Conservation (phyloP, 2,113 vertebrate genomes). For the Alethe castanea region DNA sequence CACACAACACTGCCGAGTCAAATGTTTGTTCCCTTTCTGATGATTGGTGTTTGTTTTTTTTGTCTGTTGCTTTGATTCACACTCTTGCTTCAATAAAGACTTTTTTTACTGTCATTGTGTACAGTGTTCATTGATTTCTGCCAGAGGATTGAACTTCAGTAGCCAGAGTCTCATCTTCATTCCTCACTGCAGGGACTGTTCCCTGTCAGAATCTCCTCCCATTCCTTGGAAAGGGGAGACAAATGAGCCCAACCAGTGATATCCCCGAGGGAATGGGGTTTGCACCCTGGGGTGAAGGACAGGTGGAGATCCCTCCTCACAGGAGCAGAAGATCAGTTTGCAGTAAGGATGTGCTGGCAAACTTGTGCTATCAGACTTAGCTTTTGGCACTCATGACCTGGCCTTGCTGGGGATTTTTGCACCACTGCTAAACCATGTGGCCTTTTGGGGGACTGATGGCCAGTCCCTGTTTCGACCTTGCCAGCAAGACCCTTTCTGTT, state of each 20-base stretch:
- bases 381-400: not conserved
- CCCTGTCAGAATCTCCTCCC: not conserved
- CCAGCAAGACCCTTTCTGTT: not conserved
- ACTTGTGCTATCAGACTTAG: not conserved
- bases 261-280: fast-evolving
- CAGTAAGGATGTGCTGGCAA: not conserved
- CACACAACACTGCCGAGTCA: not conserved
- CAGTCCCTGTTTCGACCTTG: fast-evolving
- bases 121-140: not conserved
- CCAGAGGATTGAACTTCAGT: not conserved
- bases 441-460: not conserved
- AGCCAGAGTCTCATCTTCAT: not conserved
- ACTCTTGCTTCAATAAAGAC: not conserved
- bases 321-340: not conserved
- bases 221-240: not conserved
- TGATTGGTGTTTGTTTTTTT: constrained; percentile 21
- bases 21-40: not conserved
- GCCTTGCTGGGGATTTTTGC: not conserved
- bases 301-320: not conserved
- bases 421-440: not conserved
- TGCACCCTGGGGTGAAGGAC: not conserved
- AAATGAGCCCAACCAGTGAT: not conserved
- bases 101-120: not conserved
- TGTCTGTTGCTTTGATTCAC: constrained; percentile 21
- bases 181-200: not conserved